Percentiles rank a stretch among this genome's conserved stretches.
These are phyloP conservation scores for Hartigia nigra DNA, from an alignment of 2,888 invertebrate genomes.

Conservation along the genomic window DNA sequence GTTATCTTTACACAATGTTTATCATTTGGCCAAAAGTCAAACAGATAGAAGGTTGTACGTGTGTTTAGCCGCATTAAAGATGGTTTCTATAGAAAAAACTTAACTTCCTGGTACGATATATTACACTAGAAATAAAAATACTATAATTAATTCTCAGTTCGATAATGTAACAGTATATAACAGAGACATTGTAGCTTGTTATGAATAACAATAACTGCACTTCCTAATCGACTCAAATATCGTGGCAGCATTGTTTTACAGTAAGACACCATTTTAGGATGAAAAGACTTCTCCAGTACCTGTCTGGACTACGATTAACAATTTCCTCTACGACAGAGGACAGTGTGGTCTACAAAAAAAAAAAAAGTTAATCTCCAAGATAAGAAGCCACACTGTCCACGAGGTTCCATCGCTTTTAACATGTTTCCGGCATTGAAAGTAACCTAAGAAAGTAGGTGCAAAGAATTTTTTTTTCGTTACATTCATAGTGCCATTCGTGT, in stretches of 20 bases:
- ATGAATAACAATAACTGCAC: slow-evolving; percentile 1
- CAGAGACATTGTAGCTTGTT: background rate
- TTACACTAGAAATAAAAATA: background rate
- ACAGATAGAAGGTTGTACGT: background rate
- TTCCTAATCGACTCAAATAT: background rate
- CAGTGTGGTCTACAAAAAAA: background rate
- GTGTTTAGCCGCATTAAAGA: background rate
- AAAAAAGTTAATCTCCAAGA: background rate
- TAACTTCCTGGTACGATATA: background rate
- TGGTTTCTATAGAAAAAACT: background rate
- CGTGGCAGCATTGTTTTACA: background rate
- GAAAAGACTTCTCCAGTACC: background rate
- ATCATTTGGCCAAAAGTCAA: background rate
- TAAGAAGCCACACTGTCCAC: background rate
- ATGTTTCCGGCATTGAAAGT: background rate
- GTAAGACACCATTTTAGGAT: background rate
- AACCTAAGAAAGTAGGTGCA: background rate
- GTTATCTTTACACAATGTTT: background rate
- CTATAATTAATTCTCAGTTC: background rate
- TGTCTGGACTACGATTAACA: background rate
- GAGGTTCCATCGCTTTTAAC: background rate
- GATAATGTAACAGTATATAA: background rate
- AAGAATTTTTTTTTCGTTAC: background rate
- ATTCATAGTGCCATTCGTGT: background rate
- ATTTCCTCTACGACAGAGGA: background rate